Base-by-base conservation (phyloP, 2,113 vertebrate genomes). In the Xyliphius kryptos region DNA sequence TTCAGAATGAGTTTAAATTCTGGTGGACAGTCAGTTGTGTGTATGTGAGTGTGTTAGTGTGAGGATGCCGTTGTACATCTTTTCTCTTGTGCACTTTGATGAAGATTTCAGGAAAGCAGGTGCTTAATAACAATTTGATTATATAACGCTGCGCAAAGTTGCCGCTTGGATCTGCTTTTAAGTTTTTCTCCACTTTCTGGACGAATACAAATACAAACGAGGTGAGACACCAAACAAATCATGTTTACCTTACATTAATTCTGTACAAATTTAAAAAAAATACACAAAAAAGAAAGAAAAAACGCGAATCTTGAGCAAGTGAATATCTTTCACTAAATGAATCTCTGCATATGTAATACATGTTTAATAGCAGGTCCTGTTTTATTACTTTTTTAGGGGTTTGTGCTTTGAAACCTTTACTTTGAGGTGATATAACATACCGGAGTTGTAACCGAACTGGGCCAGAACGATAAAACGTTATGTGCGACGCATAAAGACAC, bases 161-260 rank as follows among this genome's bases (percentile, higher is more conserved):
- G 36, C 11, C 21, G 21, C 53, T 26, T 46, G 12, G 44, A 38
- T 54, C 2, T 32, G 37, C 15, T 54, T 14, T 12, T 3, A 15
- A 17, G 17, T 2, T 1, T 16, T 7, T 50, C 49, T 41, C 11
- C 20, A 2, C n/a, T 46, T 46, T 15, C 14, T 14, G 43, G 43
- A n/a, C 7, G 14, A 46, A 46, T 32, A 32, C 26, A 15, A 6
- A 14, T 41, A 56, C 21, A 41, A 41, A 54, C 15, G 26, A 44
- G 50, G 57, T 61, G 55, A 61, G 55, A 32, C 22, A 26, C 3
- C 6, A 26, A 26, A 26, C 22, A 26, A 26, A 26, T 26, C 22
- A 32, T 32, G 7, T 32, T 32, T 32, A 5, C 26, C 1, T 32
- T n/a, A n/a, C n/a, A n/a, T 32, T 32, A 32, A 32, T 32, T 32